Evolutionary conservation across 2,797 vertebrate genomes (phyloP), one percentile per base, ranked within the genome.

Genomic region (Fundulus diaphanus): DNA sequence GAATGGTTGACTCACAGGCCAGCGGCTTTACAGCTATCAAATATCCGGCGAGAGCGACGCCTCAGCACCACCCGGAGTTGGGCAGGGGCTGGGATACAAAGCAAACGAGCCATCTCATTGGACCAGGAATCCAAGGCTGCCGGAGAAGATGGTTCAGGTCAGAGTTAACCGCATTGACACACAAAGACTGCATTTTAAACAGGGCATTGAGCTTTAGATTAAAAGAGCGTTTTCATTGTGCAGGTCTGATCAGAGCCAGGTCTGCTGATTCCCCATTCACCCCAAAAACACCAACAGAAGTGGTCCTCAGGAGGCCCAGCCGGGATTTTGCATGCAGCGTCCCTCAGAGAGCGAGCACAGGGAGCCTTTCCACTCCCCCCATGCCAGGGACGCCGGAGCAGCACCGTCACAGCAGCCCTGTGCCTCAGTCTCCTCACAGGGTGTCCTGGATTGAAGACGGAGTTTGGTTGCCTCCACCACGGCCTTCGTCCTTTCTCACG

Each of bases 381-480:
- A 63, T 61, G 35, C 52, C 82, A 3, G 68, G 56, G 48, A 27
- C 5, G 1, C 57, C 74, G 0, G 91, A 93, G 78, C n/a, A 68
- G n/a, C 90, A 79, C 74, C 81, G 35, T 1, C 78, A 87, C 0
- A 77, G 84, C 78, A 90, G 91, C 71, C 84, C 89, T 0, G 46
- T 85, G 7, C 92, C 89, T n/a, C 88, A 86, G 37, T 86, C 87
- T 29, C 96, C 94, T 5, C 95, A 97, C 86, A 88, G 95, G 4
- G 96, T 96, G 54, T 97, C 97, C 54, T 97, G 97, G 97, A 92
- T 97, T 0, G 95, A 97, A 84, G 94, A 93, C 9, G 92, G 91
- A 0, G 77, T 91, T 52, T 96, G 96, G 81, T 86, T 94, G 40
- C 91, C 94, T 5, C 93, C 94, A 0, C 92, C 94, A 9, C 90